Evolutionary conservation across 2,113 vertebrate species (phyloP).

Genomic region (Zeus faber): DNA sequence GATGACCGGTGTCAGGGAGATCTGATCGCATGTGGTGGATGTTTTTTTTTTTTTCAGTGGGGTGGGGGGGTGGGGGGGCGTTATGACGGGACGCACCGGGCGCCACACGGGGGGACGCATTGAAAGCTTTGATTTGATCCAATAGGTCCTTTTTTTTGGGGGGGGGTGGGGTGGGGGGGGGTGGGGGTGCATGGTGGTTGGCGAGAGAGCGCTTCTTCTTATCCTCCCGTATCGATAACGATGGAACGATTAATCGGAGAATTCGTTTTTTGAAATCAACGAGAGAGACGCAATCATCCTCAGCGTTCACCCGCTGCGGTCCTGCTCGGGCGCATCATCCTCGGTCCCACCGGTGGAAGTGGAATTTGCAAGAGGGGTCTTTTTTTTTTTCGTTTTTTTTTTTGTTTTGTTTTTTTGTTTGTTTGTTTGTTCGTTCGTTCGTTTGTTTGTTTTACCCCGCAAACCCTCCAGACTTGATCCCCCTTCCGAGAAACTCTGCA

Average conservation of each 20-base stretch:
- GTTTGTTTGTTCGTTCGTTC: conserved; percentile 3
- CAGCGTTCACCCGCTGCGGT: too few species aligned
- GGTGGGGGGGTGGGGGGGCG: too few species aligned
- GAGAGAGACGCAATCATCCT: background rate
- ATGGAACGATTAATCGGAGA: background rate
- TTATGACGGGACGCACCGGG: conserved; percentile 28
- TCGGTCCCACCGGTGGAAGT: too few species aligned
- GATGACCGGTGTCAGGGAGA: too few species aligned
- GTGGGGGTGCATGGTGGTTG: too few species aligned
- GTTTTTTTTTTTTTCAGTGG: background rate
- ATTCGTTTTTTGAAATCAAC: background rate
- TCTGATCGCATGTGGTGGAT: background rate
- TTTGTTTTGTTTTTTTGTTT: background rate
- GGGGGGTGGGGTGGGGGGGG: too few species aligned
- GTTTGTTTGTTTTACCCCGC: conserved; percentile 39
- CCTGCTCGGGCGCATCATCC: too few species aligned
- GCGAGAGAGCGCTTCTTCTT: background rate
- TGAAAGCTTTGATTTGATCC: conserved; percentile 49
- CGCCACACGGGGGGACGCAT: conserved; percentile 54
- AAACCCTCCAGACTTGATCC: conserved; percentile 48
- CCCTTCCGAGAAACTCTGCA: conserved; percentile 60
- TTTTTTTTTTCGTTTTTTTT: conserved; percentile 37
- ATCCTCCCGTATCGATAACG: background rate
- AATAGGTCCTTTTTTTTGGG: conserved; percentile 41
- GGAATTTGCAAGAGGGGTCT: conserved; percentile 25